Evolutionary conservation across 2,113 vertebrate genomes (phyloP), one percentile per base, ranked within the genome.

Genomic region (Anhinga anhinga): DNA sequence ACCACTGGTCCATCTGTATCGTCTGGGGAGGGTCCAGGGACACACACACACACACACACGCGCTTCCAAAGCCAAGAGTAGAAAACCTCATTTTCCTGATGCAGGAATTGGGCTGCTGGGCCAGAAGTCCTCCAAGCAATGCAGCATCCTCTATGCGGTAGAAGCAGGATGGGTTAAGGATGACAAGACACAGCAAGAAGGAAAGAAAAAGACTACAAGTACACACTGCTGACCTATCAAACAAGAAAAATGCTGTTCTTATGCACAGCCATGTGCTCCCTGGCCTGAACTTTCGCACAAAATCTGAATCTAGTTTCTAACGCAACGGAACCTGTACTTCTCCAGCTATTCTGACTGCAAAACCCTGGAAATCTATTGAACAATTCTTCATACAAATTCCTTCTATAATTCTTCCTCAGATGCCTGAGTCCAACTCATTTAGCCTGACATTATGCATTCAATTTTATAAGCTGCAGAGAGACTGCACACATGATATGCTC

Each of bases 21-120:
- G 61, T 45, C 49, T 95, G 95, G 95, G 83, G 95, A 93, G 67
- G 17, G 62, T 94, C 96, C 95, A 97, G 93, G 83, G 94, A 94
- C 83, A 84, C 52, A 85, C 59, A 71, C 66, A 79, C 50, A 76
- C 36, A 42, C n/a, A 36, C 42, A 42, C n/a, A n/a, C n/a, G n/a
- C n/a, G n/a, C 26, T 83, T 86, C 47, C 77, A 92, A 93, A 83
- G 88, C 90, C 86, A 96, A 82, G 69, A 96, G 79, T 6, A 93
- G 93, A 90, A 90, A 91, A 82, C 25, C 9, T 56, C 13, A 20
- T 67, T 92, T 88, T 72, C 50, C 88, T 95, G 79, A 93, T 2
- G 16, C 23, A 47, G 65, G 53, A 86, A 53, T 52, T 3, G 2
- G 86, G 61, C 67, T 61, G 22, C 77, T 56, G 36, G 67, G 95